Base-by-base conservation (phyloP, 2,888 invertebrate genomes). In the Chloroclystis v-ata region DNA sequence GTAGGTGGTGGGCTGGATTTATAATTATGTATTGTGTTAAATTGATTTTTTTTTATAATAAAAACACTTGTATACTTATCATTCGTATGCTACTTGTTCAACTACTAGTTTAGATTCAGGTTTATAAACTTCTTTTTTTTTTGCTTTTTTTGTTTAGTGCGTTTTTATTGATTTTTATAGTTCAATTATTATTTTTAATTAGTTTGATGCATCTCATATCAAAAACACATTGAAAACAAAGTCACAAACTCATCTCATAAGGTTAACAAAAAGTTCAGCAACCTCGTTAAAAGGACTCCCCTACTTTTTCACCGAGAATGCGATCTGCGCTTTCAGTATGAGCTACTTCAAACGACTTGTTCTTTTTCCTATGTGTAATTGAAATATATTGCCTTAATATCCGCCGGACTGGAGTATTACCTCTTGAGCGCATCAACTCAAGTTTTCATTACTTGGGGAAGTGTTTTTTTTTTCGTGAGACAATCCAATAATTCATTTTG, bases 351-450 rank as follows among this genome's bases (percentile, higher is more conserved):
- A 82, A 84, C 79, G 83, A 84, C 85, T 87, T 83, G 85, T 80
- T 84, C 85, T 87, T 86, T 86, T 86, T 86, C 86, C 85, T 83
- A 83, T 80, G 78, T 85, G 86, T 87, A 87, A 87, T 87, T 87
- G 86, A 87, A 85, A 87, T 87, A 85, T 85, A 87, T 87, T 87
- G 84, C 84, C 78, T 80, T 84, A 86, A 86, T 87, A 86, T 86
- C 84, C 84, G 78, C 69, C 75, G 82, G 83, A 78, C 85, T 76
- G 73, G 78, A 76, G 78, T 74, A 75, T n/a, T 70, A 69, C 78
- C 78, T 78, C 82, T 83, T 69, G 74, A 82, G 82, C 79, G 78
- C 83, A 84, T 83, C 83, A 79, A 75, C 77, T 77, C 63, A 77
- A 84, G 82, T 82, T 87, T 87, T 87, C 84, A 86, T 86, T 86